Base-by-base conservation (phyloP, 2,797 vertebrate genomes). In the Gallirallus australis region DNA sequence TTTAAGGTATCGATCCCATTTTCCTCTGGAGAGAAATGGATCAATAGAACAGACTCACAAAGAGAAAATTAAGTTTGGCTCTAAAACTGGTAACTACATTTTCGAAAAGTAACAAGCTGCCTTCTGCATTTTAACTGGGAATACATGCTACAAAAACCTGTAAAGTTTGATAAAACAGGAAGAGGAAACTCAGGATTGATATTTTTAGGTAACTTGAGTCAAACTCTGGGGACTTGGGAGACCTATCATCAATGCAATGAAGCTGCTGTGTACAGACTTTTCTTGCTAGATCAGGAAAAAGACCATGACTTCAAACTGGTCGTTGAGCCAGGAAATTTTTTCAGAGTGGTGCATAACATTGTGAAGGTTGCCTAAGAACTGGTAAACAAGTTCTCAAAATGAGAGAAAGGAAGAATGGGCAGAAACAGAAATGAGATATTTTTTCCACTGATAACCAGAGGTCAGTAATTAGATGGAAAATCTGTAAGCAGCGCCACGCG, bases 401-500 rank as follows among this genome's bases (percentile, higher is more conserved):
- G 53, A 91, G 75, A 86, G 42, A 89, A 24, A 73, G 69, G 75
- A 94, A 96, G 64, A 85, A 85, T 31, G 12, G 76, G 37, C 40
- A 82, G 78, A 87, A 23, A 89, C 1, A 78, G 79, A 57, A 89
- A 50, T 57, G 79, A 95, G 71, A 33, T 91, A 24, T 42, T 93
- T 91, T 91, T 96, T 85, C 76, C 72, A 71, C 27, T 61, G 64
- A 80, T 91, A 87, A 69, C 50, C 75, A 94, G 83, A 96, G 82
- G 89, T 93, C 90, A 91, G 72, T 85, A 91, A 94, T 94, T 91
- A 78, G 84, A 66, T 0, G 19, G 84, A 95, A 93, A 93, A 85
- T 83, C 72, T 81, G 75, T 57, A 76, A 75, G 57, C 68, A 85
- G 21, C 82, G 81, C 75, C 89, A 78, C 92, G 82, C 65, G 54